Base-by-base conservation (phyloP, 2,797 vertebrate genomes). In the Rallus crepitans region DNA sequence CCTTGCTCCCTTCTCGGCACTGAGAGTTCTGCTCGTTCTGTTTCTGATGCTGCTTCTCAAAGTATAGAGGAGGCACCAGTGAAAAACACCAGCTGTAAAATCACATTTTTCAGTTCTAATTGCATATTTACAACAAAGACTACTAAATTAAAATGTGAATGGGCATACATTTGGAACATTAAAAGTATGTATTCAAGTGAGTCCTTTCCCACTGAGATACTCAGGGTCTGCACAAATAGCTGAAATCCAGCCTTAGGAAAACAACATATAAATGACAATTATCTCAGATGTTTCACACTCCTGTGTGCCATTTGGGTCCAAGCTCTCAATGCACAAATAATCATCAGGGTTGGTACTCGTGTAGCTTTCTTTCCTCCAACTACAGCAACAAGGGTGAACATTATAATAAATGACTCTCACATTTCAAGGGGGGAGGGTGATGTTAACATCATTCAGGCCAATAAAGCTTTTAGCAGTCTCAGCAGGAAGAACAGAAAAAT, bases 401-500 rank as follows among this genome's bases (percentile, higher is more conserved):
- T 63, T 82, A 37, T 20, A 61, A 59, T 64, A 89, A 85, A 85
- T 3, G 92, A 50, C 53, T 61, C 65, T 87, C 66, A 18, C 33
- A 63, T 76, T 93, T 83, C 63, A 84, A 82, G 71, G 86, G 70
- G 39, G 40, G 42, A 16, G 56, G 63, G 60, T 59, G 80, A 90
- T 59, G 65, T 78, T 96, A 81, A 78, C 63, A 45, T 47, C 40
- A 17, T 79, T 92, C 76, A 92, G 76, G 65, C 68, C 91, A 87
- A 77, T 64, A 75, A 85, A 92, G 72, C 84, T 89, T 80, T 93
- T 90, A 80, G 66, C 72, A 81, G 30, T 45, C 94, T 1, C 91
- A 94, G 90, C 89, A 91, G 83, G 75, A 92, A 79, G 68, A 94
- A 93, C 53, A 82, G 19, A 65, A 91, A 93, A 92, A 91, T 24